Evolutionary conservation across 2,888 invertebrate genomes (phyloP), one percentile per base, ranked within the genome.

Genomic region (Diarsia mendica): DNA sequence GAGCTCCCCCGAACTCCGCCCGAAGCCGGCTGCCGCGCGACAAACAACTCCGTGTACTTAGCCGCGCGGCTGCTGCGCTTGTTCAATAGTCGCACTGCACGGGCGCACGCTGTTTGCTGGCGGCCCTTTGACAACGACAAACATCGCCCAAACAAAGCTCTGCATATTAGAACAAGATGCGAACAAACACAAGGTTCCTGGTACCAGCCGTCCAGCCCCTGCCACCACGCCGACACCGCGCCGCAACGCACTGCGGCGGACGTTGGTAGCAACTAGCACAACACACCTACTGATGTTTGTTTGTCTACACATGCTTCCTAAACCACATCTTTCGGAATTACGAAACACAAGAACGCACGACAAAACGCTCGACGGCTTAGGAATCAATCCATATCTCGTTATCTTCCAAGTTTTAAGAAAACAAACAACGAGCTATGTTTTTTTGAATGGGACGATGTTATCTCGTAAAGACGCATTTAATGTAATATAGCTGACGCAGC

Each of bases 81-180:
- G 72, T 73, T 49, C 72, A 66, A 71, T 33, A 63, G 78, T 60
- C 66, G 58, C 72, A 63, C 55, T 68, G 71, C 69, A 60, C 74
- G 66, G 49, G 67, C 71, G 77, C 80, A 72, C 72, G 70, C 67
- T 83, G 75, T 83, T 82, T 83, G 74, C 86, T 67, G 72, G 71
- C 82, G 80, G 78, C 73, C 48, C 85, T 87, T 87, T 84, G 84
- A 86, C 75, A 81, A 89, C 84, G 67, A 72, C 90, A 92, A 91
- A 91, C 87, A 91, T 63, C 75, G 80, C 76, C 67, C 79, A 84
- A 85, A 89, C 88, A 88, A 86, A 88, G 88, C 85, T 84, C 75
- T 82, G 81, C 77, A 82, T 91, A 87, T 90, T 91, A 88, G 88
- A 87, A 89, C 90, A 89, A 89, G 89, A 76, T 58, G 74, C 67